A percentile compares a stretch with the other conserved stretches of the same genome.
Evolutionary conservation across 2,113 vertebrate species (phyloP).

Genomic region (Platichthys flesus): DNA sequence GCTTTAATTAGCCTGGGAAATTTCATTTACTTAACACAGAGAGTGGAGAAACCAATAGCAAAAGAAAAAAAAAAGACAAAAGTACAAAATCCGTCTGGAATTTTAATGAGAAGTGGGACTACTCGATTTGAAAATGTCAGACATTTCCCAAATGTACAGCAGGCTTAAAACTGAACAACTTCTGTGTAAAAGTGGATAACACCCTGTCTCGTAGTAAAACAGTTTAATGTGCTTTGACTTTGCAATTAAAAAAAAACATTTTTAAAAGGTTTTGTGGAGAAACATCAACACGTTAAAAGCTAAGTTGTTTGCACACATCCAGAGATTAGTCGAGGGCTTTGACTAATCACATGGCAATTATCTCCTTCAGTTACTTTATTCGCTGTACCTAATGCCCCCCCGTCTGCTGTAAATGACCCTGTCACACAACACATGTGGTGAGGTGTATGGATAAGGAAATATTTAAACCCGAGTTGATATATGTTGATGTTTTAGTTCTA

Average conservation of each 20-base stretch:
- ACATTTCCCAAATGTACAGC: slow-evolving; percentile 54
- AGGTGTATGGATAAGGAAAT: slow-evolving; percentile 59
- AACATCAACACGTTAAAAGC: slow-evolving; percentile 16
- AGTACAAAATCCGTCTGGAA: slow-evolving; percentile 56
- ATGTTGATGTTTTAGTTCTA: slow-evolving; percentile 76
- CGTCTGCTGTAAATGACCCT: slow-evolving; percentile 69
- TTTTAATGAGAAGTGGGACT: slow-evolving; percentile 63
- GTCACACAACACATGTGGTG: slow-evolving; percentile 35
- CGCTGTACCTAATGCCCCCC: slow-evolving; percentile 26
- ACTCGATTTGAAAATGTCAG: slow-evolving; percentile 54
- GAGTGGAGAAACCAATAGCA: slow-evolving; percentile 63
- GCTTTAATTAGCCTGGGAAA: slow-evolving; percentile 84
- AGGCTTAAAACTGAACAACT: slow-evolving; percentile 45
- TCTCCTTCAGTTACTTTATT: slow-evolving; percentile 33
- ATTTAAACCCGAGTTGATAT: slow-evolving; percentile 57
- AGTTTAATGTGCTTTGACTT: slow-evolving; percentile 59
- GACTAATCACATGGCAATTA: slow-evolving; percentile 25
- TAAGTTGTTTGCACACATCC: slow-evolving; percentile 14
- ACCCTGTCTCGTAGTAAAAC: slow-evolving; percentile 46
- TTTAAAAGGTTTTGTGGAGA: slow-evolving; percentile 41
- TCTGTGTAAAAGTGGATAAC: slow-evolving; percentile 52
- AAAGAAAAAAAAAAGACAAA: slow-evolving; percentile 40
- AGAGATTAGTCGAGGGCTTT: slow-evolving; percentile 28
- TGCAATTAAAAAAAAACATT: slow-evolving; percentile 2
- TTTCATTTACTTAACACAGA: slow-evolving; percentile 76